Base-by-base conservation (phyloP, 2,113 vertebrate species). In the Centropristis striata region DNA sequence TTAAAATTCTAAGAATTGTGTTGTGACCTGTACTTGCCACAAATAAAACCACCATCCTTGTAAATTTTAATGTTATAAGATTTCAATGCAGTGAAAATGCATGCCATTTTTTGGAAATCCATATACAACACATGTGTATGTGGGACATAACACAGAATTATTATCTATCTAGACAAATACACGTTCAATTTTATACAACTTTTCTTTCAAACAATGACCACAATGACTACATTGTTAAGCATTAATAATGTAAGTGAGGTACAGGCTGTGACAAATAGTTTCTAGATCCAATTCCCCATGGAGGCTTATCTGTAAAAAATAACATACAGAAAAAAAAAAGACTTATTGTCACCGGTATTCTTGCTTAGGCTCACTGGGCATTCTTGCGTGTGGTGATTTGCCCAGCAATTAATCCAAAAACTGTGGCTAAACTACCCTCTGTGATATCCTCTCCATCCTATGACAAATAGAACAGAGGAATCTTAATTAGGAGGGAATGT, bases 401-500 rank as follows among this genome's bases (percentile, higher is more conserved):
- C 89, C 85, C 72, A 69, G 84, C 90, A 87, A 94, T 94, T 94
- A 93, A 93, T 93, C 88, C 90, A 93, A 91, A 92, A 92, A 89
- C 78, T 92, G 88, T 87, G 86, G 88, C 91, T 92, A 90, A 93
- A 92, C 91, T 92, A 87, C 89, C 86, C 84, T 92, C 86, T 90
- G 81, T 87, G 87, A 90, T 89, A 89, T 89, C 84, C 81, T 80
- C 73, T 88, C 91, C 86, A 67, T 89, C 83, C 90, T 85, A 87
- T 94, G 90, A 95, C 89, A 90, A 94, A 94, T 92, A 91, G 91
- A 90, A 79, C 49, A 9, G 78, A 83, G 80, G 86, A 86, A 91
- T 92, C 91, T 93, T 94, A 95, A 95, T 94, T 93, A 93, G 94
- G 83, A 90, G 84, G 79, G 90, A 90, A 88, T 80, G 74, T 20